Percentiles rank a stretch among this genome's conserved stretches.
Conservation (phyloP, 2,113 vertebrate species). For the Aythya baeri region DNA sequence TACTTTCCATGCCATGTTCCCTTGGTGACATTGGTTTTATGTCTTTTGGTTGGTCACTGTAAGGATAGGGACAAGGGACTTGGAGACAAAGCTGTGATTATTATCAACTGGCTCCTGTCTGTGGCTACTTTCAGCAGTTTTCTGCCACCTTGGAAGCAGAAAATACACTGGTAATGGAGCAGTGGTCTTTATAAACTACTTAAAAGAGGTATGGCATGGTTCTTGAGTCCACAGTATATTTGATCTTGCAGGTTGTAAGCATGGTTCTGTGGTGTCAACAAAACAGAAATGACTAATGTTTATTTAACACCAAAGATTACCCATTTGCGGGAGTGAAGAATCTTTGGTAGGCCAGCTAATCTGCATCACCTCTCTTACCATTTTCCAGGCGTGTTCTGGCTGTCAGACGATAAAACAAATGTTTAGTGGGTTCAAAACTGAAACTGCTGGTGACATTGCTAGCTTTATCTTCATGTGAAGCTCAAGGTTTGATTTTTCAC, state of each 20-base stretch:
- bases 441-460: neutral
- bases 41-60: neutral
- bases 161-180: neutral
- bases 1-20: neutral
- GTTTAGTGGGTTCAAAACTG: neutral
- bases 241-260: neutral
- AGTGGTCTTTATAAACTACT: neutral
- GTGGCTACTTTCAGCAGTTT: neutral
- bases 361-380: slow-evolving; percentile 20
- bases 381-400: slow-evolving; percentile 6
- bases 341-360: slow-evolving; percentile 31
- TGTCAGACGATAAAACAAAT: slow-evolving; percentile 29
- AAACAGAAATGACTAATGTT: neutral
- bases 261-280: neutral
- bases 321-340: neutral
- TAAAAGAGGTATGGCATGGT: rapidly evolving
- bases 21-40: neutral
- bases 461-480: neutral
- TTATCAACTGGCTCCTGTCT: neutral
- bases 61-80: neutral
- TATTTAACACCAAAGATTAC: neutral
- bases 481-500: neutral
- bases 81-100: neutral
- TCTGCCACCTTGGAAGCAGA: neutral
- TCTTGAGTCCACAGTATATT: neutral